phyloP scores from a whole-genome alignment of 2,888 invertebrate genomes.

The Chrysolina americana region DNA sequence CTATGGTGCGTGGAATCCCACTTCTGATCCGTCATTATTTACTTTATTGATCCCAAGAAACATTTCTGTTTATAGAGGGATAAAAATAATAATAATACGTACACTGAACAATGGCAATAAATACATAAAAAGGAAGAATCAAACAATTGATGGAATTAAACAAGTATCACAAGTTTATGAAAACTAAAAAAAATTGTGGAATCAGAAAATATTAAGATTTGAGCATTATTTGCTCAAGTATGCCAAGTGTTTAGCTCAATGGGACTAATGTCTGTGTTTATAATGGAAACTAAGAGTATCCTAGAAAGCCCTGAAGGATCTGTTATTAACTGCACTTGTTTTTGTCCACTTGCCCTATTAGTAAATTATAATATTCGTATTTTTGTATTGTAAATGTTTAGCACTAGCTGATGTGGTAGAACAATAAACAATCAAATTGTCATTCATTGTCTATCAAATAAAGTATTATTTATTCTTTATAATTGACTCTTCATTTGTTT shows the following conservation, averaged over 20 bases:
- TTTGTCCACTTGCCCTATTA: conserved; percentile 6
- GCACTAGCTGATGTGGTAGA: conserved; percentile 1
- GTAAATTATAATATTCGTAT: conserved; percentile 2
- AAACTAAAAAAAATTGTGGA: too few relatives aligned
- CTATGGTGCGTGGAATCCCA: too few relatives aligned
- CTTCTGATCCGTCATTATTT: too few relatives aligned
- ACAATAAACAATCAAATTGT: conserved; percentile 2
- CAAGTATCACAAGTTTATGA: too few relatives aligned
- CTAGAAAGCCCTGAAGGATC: conserved; percentile 9
- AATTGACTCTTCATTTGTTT: background rate
- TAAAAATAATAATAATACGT: too few relatives aligned
- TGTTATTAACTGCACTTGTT: conserved; percentile 20
- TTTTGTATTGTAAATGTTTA: conserved; percentile 12
- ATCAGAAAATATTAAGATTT: too few relatives aligned
- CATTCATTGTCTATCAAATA: conserved; percentile 11
- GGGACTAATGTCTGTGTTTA: background rate
- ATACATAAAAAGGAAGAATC: too few relatives aligned
- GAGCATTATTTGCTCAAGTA: conserved; percentile 1
- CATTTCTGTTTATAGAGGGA: too few relatives aligned
- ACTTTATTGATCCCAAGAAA: too few relatives aligned
- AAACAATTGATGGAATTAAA: too few relatives aligned
- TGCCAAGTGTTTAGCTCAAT: conserved; percentile 23
- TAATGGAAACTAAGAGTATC: background rate
- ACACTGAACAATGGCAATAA: too few relatives aligned
- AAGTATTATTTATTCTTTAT: conserved; percentile 12